Evolutionary conservation across 2,888 invertebrate species (phyloP).

Genomic region (Andricus quercusramuli): DNA sequence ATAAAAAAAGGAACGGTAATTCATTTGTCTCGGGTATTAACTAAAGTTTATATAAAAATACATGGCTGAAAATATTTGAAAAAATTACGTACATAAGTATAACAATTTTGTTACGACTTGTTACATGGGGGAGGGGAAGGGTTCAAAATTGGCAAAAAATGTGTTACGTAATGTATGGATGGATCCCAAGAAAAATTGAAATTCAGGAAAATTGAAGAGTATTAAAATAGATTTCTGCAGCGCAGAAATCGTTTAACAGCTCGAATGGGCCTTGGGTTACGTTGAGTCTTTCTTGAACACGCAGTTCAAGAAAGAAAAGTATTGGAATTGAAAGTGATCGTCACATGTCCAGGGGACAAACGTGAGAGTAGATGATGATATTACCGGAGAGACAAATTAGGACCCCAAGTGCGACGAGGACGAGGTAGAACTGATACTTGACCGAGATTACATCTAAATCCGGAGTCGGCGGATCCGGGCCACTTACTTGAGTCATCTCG

Average conservation of each 20-base stretch:
- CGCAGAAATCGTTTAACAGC: conserved; percentile 31
- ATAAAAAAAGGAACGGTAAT: no score
- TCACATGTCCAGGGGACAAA: conserved; percentile 77
- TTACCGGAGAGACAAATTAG: conserved; percentile 78
- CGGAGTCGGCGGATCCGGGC: conserved; percentile 72
- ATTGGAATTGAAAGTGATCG: conserved; percentile 42
- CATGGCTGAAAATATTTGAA: no score
- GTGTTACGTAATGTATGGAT: no score
- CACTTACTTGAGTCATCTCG: conserved; percentile 80
- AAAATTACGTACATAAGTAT: no score
- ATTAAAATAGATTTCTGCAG: neutral
- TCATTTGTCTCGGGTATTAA: no score
- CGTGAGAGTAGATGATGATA: conserved; percentile 78
- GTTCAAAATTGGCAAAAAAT: no score
- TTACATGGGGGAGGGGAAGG: no score
- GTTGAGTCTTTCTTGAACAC: conserved; percentile 14
- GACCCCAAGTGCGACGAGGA: conserved; percentile 76
- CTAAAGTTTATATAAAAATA: no score
- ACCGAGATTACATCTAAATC: conserved; percentile 74
- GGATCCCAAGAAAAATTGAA: neutral
- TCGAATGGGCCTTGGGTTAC: neutral
- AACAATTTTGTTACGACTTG: no score
- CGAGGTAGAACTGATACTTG: conserved; percentile 76
- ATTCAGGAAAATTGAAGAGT: neutral
- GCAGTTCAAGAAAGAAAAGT: conserved; percentile 29